Base-by-base conservation (phyloP, 2,888 invertebrate species). In the Theodoxus fluviatilis region DNA sequence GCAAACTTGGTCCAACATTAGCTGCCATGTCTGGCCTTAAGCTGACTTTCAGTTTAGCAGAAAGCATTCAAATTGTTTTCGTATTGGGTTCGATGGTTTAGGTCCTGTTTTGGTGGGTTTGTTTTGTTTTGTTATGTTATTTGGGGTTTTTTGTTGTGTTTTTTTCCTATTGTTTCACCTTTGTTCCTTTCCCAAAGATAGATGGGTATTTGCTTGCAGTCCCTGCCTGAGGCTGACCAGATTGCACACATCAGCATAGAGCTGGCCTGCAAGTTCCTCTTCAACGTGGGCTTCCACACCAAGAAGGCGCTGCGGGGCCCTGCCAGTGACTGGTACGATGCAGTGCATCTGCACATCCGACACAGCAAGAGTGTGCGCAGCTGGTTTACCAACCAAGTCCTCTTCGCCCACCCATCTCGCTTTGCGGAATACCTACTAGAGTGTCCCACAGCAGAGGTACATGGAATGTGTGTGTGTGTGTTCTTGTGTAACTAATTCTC, bases 281-380 rank as follows among this genome's bases (percentile, higher is more conserved):
- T 98, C 88, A 94, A 94, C 88, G 94, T 96, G 78, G 96, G 96
- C 76, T 95, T 97, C 88, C 94, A 94, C 84, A 96, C 97, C 63
- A 98, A 98, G 89, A 98, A 98, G 89, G 92, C 94, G 25, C 89
- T 98, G 71, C 91, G 98, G 69, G 96, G 96, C 18, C 92, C 94
- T 67, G 95, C 96, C 6, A 92, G 92, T 80, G 97, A 88, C 68
- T 88, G 87, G 87, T 85, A 86, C 69, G 87, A 87, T 66, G 84
- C 86, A 7, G 76, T 87, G n/a, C 81, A 82, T 67, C 81, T 83
- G 70, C 85, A 85, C 73, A 74, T 87, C 40, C 75, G 86, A 25
- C 80, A 81, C 79, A 95, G 94, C 71, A 91, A 93, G 76, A 89
- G 91, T 70, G 95, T 96, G 49, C 91, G 98, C 70, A 91, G 92